Conservation (phyloP, 1,140 invertebrate genomes). For the Amyelois transitella region DNA sequence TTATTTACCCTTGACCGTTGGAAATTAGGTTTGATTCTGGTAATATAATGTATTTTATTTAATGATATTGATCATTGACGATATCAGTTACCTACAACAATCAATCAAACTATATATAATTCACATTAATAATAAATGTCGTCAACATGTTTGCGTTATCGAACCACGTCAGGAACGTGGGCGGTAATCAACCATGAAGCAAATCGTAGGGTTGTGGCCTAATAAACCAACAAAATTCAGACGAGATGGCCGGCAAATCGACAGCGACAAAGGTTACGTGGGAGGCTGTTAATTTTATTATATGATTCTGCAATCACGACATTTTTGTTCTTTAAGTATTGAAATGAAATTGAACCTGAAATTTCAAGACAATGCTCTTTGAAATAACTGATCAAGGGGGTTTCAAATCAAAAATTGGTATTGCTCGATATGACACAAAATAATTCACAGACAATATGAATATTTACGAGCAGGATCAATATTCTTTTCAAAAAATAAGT, state of each 20-base stretch:
- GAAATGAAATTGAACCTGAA: background rate
- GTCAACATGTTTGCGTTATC: slow-evolving; percentile 2
- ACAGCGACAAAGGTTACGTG: background rate
- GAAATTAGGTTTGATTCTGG: no score
- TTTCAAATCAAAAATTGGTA: no score
- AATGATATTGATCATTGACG: no score
- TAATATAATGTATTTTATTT: no score
- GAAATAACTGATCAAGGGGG: no score
- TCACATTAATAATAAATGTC: background rate
- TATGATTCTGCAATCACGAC: no score
- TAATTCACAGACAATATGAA: no score
- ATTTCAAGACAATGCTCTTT: background rate
- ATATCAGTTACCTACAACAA: background rate
- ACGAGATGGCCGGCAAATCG: background rate
- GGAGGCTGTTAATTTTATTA: no score
- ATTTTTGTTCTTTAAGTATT: background rate
- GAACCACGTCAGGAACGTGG: slow-evolving; percentile 1
- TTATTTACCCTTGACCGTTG: no score
- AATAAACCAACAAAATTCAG: background rate
- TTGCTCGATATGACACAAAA: no score
- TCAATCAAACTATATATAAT: background rate
- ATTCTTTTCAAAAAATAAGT: no score
- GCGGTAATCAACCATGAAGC: slow-evolving; percentile 2
- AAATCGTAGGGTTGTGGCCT: background rate
- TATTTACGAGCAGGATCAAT: no score